These are phyloP conservation scores for Trichacis sp. DNA, from an alignment of 2,888 invertebrate species.

Conservation along the genomic window DNA sequence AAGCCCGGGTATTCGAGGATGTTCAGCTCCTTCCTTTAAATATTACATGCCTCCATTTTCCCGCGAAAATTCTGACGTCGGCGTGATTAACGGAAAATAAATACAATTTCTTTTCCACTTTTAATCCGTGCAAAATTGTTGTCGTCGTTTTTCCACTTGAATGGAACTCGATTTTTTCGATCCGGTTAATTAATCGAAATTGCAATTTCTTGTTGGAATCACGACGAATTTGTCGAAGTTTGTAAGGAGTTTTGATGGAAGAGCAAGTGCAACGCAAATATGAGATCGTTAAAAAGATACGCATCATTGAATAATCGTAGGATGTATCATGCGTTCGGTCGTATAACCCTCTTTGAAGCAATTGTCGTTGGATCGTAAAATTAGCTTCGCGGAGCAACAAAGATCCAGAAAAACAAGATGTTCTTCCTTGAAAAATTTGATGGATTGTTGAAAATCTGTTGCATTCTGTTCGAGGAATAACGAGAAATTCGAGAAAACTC, in stretches of 20 bases:
- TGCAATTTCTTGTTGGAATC: neutral
- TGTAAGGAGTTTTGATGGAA: neutral
- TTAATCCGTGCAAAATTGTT: neutral
- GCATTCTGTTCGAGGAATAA: no score
- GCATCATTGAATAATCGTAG: constrained; percentile 64
- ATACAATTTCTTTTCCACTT: neutral
- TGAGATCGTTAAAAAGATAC: constrained; percentile 52
- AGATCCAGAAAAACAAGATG: no score
- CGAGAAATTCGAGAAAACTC: no score
- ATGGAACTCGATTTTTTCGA: neutral
- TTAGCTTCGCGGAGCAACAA: neutral
- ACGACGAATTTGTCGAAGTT: neutral
- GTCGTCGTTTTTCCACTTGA: neutral
- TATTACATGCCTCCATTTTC: neutral
- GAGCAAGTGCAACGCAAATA: constrained; percentile 6
- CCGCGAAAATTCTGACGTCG: no score
- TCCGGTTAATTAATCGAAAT: neutral
- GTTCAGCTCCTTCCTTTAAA: neutral
- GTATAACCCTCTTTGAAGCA: constrained; percentile 51
- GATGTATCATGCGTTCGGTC: constrained; percentile 59
- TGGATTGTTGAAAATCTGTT: no score
- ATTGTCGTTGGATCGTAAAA: constrained; percentile 52
- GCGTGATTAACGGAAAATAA: no score
- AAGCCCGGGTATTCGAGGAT: neutral
- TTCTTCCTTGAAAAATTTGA: no score